These are phyloP conservation scores for Amblyornis subalaris DNA, from an alignment of 2,113 vertebrate genomes.

Conservation along the genomic window DNA sequence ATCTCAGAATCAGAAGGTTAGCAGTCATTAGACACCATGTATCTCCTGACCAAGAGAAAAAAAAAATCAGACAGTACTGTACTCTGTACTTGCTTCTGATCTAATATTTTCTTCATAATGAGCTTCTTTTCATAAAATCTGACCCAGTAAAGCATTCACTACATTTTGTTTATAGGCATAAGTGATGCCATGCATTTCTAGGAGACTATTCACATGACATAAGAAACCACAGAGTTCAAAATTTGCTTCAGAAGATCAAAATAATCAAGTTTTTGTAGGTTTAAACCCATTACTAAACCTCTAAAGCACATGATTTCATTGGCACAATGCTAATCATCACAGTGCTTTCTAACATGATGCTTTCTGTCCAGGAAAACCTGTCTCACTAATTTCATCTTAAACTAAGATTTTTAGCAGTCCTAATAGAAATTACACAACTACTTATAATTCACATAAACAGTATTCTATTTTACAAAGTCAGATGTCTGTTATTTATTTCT, in stretches of 20 bases:
- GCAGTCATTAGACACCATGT: neutral
- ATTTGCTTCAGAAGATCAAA: neutral
- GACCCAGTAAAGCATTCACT: neutral
- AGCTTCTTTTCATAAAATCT: neutral
- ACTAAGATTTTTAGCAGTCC: neutral
- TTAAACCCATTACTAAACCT: neutral
- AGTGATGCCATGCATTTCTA: neutral
- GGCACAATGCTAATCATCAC: neutral
- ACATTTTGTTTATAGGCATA: neutral
- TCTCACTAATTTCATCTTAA: neutral
- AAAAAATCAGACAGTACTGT: neutral
- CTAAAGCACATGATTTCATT: neutral
- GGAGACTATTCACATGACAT: neutral
- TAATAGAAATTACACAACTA: neutral
- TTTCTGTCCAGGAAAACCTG: neutral
- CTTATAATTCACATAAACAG: neutral
- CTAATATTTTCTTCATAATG: neutral
- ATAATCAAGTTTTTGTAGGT: neutral
- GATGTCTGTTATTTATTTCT: neutral
- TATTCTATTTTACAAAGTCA: neutral
- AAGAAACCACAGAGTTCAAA: neutral
- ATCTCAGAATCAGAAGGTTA: neutral
- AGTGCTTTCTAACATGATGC: neutral
- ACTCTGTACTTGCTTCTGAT: neutral
- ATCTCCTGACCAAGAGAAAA: fast-evolving